These are phyloP conservation scores for Synergus itoensis DNA, from an alignment of 2,888 invertebrate genomes.

Conservation along the genomic window DNA sequence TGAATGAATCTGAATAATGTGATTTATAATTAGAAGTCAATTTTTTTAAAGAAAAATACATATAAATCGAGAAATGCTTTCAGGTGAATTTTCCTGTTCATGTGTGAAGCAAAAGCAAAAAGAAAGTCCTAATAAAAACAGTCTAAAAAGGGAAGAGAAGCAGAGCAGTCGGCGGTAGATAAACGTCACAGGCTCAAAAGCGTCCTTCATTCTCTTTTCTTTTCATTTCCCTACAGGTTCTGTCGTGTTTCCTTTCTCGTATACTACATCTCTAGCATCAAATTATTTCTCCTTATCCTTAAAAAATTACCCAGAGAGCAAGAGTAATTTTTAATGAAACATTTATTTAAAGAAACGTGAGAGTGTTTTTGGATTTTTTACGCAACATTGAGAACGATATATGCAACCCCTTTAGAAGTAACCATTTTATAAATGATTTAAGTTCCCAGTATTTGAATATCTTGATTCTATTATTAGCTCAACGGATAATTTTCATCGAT, in stretches of 20 bases:
- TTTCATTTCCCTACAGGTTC: not conserved
- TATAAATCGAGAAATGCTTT: not conserved
- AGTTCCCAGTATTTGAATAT: not conserved
- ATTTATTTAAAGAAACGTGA: too few relatives aligned
- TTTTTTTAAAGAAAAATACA: not conserved
- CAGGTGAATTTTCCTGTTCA: not conserved
- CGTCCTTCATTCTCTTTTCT: not conserved
- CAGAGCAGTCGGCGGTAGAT: not conserved
- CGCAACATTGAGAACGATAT: too few relatives aligned
- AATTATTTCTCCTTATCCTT: not conserved
- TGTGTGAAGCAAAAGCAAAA: not conserved
- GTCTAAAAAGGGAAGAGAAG: not conserved
- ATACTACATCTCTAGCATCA: not conserved
- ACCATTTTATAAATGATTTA: not conserved
- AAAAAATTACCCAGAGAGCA: not conserved
- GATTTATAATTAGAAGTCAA: not conserved
- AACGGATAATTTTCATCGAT: constrained; percentile 3
- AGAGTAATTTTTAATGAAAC: too few relatives aligned
- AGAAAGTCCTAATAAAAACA: not conserved
- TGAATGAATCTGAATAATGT: too few relatives aligned
- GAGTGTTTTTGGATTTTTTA: too few relatives aligned
- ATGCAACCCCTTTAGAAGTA: not conserved
- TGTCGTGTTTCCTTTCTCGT: not conserved
- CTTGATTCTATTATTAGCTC: not conserved
- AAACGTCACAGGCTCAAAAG: constrained; percentile 1